Conservation (phyloP, 2,113 vertebrate genomes). For the Cyanistes caeruleus region DNA sequence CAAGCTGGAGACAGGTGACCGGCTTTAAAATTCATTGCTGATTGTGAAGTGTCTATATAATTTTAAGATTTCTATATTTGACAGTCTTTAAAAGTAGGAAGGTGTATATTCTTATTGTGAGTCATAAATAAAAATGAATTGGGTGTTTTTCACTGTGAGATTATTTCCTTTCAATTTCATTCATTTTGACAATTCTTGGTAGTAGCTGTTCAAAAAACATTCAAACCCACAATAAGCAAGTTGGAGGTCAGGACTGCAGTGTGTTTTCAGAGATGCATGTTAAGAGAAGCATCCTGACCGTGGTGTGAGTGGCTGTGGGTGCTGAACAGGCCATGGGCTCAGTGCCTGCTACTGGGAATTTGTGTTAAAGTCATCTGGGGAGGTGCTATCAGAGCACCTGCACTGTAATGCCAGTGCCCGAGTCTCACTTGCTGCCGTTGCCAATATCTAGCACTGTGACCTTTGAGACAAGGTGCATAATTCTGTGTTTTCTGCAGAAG, state of each 20-base stretch:
- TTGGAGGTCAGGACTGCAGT: background rate
- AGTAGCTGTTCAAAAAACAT: background rate
- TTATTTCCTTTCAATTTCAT: background rate
- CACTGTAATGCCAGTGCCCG: no score
- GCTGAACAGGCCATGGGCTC: accelerated
- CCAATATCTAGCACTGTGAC: accelerated
- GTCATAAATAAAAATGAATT: slow-evolving; percentile 13
- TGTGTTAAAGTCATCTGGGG: background rate
- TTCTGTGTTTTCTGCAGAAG: background rate
- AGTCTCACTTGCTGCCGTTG: background rate
- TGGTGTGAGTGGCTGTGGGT: accelerated
- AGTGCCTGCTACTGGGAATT: background rate
- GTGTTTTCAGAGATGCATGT: background rate
- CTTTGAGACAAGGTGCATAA: accelerated
- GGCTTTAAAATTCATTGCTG: background rate
- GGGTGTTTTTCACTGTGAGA: background rate
- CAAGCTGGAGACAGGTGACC: background rate
- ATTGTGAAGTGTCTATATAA: background rate
- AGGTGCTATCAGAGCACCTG: background rate
- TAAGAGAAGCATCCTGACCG: background rate
- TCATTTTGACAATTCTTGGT: background rate
- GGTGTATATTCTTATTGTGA: background rate
- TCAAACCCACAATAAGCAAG: background rate
- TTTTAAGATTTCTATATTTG: background rate
- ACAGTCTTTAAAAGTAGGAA: background rate